Evolutionary conservation across 1,140 invertebrate genomes (phyloP).

Genomic region (Drosophila serrata): DNA sequence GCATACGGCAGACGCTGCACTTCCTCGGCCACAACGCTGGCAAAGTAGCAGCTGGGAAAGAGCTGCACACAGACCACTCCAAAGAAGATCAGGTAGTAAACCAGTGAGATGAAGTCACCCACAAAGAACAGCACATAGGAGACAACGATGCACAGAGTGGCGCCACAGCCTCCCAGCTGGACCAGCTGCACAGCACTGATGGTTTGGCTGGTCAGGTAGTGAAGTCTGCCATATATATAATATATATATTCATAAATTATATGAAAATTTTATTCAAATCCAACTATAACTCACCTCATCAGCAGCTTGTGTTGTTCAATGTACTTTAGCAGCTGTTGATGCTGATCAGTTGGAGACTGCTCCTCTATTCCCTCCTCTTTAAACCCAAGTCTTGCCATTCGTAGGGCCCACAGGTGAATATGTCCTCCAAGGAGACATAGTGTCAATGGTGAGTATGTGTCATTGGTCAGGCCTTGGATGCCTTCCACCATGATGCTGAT

Average conservation of each 20-base stretch:
- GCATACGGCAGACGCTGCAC: conserved; percentile 52
- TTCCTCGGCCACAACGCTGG: conserved; percentile 60
- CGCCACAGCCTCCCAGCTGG: conserved; percentile 54
- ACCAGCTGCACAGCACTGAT: conserved; percentile 54
- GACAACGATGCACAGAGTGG: conserved; percentile 64
- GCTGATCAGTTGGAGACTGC: not conserved
- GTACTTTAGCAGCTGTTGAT: conserved; percentile 19
- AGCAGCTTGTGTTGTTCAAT: conserved; percentile 52
- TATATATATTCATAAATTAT: not conserved
- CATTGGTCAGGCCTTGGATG: conserved; percentile 45
- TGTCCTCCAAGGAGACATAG: conserved; percentile 56
- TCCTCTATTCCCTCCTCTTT: not conserved
- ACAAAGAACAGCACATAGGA: conserved; percentile 63
- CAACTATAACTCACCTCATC: conserved; percentile 34
- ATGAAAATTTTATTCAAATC: fast-evolving
- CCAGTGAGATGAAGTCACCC: conserved; percentile 30
- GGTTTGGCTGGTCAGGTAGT: conserved; percentile 24
- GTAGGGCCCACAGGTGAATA: conserved; percentile 46
- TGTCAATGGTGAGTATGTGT: conserved; percentile 44
- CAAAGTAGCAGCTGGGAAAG: conserved; percentile 73
- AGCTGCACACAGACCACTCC: conserved; percentile 57
- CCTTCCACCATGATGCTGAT: conserved; percentile 23
- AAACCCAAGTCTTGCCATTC: conserved; percentile 38
- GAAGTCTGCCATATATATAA: conserved; percentile 24
- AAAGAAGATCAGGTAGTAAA: conserved; percentile 56